phyloP scores from a whole-genome alignment of 2,888 invertebrate species.

The Antheraea yamamai region DNA sequence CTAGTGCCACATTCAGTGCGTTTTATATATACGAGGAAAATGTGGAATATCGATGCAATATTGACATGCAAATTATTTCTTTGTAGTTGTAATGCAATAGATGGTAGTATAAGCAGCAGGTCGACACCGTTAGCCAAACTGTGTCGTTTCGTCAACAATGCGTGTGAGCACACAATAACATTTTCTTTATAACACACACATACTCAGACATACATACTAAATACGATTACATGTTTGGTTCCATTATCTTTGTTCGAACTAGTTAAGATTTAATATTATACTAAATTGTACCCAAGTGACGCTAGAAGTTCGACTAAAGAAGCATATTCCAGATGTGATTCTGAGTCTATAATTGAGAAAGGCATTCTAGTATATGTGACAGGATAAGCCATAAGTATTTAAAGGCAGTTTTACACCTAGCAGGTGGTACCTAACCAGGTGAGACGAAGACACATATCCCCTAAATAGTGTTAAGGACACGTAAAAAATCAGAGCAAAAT shows the following conservation, averaged over 20 bases:
- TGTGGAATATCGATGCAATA: constrained; percentile 45
- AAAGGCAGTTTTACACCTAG: too few relatives aligned
- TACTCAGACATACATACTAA: not conserved
- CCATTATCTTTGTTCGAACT: constrained; percentile 11
- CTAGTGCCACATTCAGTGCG: constrained; percentile 35
- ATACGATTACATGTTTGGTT: constrained; percentile 4
- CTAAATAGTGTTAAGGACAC: not conserved
- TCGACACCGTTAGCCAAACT: constrained; percentile 52
- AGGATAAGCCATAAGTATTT: not conserved
- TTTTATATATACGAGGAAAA: constrained; percentile 34
- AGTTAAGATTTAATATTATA: not conserved
- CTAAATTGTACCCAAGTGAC: not conserved
- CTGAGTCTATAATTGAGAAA: too few relatives aligned
- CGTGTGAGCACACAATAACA: constrained; percentile 35
- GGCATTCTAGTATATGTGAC: not conserved
- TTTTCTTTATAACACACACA: not conserved
- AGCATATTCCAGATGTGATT: not conserved
- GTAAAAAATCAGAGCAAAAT: not conserved
- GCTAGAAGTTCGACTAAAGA: not conserved
- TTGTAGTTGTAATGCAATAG: constrained; percentile 50
- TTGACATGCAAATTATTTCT: constrained; percentile 58
- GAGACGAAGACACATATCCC: not conserved
- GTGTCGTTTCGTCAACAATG: constrained; percentile 53
- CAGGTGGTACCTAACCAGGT: too few relatives aligned
- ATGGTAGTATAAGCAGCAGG: constrained; percentile 48